phyloP scores from a whole-genome alignment of 2,797 vertebrate species.

The Pogonophryne albipinna region DNA sequence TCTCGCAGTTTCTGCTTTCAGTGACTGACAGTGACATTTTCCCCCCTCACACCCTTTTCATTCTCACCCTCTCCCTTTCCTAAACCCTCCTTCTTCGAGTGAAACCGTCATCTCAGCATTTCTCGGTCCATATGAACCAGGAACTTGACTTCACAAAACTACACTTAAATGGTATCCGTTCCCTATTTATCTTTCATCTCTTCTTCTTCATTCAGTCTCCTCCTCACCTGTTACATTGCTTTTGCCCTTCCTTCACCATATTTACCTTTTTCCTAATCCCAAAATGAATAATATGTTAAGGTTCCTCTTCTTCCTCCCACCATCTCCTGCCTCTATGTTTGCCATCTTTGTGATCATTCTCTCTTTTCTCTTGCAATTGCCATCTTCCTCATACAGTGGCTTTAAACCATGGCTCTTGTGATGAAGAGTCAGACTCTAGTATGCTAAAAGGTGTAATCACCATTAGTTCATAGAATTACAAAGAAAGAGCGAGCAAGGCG shows the following conservation, averaged over 20 bases:
- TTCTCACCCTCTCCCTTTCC: not conserved
- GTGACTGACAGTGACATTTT: conserved; percentile 19
- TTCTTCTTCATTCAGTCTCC: conserved; percentile 14
- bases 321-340: conserved; percentile 9
- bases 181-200: conserved; percentile 22
- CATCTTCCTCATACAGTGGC: conserved; percentile 9
- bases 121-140: conserved; percentile 22
- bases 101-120: conserved; percentile 47
- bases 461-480: conserved; percentile 34
- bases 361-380: conserved; percentile 13
- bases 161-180: conserved; percentile 28
- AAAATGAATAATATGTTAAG: conserved; percentile 26
- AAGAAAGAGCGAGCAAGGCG: not conserved
- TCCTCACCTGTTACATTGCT: conserved; percentile 14
- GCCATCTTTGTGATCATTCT: not conserved
- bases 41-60: not conserved
- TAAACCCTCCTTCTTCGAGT: not conserved
- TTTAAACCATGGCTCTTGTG: conserved; percentile 23
- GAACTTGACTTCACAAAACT: conserved; percentile 39
- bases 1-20: conserved; percentile 1
- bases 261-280: conserved; percentile 13
- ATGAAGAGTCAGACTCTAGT: conserved; percentile 22
- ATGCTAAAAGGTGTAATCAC: conserved; percentile 26
- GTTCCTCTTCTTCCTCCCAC: not conserved
- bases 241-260: not conserved